These are phyloP conservation scores for Drosophila buzzatii DNA, from an alignment of 2,888 invertebrate genomes.

Conservation along the genomic window DNA sequence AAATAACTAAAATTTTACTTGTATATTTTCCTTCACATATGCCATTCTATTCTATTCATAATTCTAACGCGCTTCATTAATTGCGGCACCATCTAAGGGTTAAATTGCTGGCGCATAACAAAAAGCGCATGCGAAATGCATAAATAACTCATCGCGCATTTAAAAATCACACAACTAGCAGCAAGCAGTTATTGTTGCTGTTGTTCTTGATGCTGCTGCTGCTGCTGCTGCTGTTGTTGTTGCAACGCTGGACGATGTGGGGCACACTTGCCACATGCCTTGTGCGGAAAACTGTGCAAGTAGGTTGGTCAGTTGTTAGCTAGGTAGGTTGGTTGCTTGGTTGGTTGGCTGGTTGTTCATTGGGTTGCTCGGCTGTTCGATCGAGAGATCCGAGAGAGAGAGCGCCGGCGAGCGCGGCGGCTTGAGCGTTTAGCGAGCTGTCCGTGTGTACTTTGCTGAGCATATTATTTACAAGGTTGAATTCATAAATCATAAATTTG, in stretches of 20 bases:
- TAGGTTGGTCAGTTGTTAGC: constrained; percentile 70
- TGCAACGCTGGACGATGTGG: constrained; percentile 65
- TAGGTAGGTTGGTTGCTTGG: constrained; percentile 32
- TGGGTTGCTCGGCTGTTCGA: constrained; percentile 31
- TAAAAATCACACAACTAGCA: constrained; percentile 74
- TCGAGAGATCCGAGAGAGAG: constrained; percentile 6
- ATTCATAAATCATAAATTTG: constrained; percentile 83
- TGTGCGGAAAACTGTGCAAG: constrained; percentile 81
- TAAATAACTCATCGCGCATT: constrained; percentile 81
- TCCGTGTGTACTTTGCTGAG: constrained; percentile 73
- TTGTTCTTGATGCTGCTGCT: constrained; percentile 28
- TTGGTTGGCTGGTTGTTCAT: constrained; percentile 8
- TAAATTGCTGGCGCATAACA: constrained; percentile 66
- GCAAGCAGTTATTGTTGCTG: constrained; percentile 42
- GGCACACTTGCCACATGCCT: constrained; percentile 79
- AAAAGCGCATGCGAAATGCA: constrained; percentile 64
- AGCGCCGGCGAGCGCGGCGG: constrained; percentile 35
- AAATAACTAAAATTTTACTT: neutral
- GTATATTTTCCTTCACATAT: neutral
- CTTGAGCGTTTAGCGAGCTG: constrained; percentile 72
- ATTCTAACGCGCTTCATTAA: neutral
- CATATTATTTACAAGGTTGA: constrained; percentile 81
- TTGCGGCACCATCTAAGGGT: constrained; percentile 44
- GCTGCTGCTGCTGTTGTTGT: constrained; percentile 28
- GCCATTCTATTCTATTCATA: neutral